Percentiles rank a stretch among this genome's conserved stretches.
These are phyloP conservation scores for Coleophora deauratella DNA, from an alignment of 2,888 invertebrate genomes.

Conservation along the genomic window DNA sequence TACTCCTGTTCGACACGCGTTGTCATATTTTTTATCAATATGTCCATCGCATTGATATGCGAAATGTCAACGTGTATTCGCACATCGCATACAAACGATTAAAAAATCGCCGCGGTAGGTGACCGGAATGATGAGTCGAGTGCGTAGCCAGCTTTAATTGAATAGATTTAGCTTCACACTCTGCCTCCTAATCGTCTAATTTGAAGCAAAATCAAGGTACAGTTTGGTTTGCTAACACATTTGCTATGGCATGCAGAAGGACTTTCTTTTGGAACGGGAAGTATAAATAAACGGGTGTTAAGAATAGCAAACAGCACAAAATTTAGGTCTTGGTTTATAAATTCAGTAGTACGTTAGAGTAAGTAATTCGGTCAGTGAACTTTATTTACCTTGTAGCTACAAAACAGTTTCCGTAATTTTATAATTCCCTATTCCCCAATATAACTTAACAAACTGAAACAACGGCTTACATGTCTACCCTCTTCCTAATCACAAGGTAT, in stretches of 20 bases:
- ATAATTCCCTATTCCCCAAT: too few species aligned
- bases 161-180: conserved; percentile 61
- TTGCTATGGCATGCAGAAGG: conserved; percentile 58
- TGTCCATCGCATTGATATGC: conserved; percentile 66
- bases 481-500: too few species aligned
- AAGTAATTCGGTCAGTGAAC: too few species aligned
- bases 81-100: conserved; percentile 70
- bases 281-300: conserved; percentile 37
- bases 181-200: conserved; percentile 71
- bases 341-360: not conserved
- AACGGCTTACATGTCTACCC: too few species aligned
- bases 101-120: conserved; percentile 72
- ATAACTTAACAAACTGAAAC: too few species aligned
- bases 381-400: too few species aligned
- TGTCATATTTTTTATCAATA: conserved; percentile 59
- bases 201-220: conserved; percentile 67
- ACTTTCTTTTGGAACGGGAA: conserved; percentile 69
- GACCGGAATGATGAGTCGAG: conserved; percentile 34
- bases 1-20: conserved; percentile 46
- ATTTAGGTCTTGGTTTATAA: conserved; percentile 29
- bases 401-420: too few species aligned
- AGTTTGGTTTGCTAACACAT: conserved; percentile 57
- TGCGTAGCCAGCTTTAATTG: conserved; percentile 66
- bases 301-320: conserved; percentile 54
- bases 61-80: conserved; percentile 57